Percentiles rank a stretch among this genome's conserved stretches.
Evolutionary conservation across 2,888 invertebrate genomes (phyloP).

Genomic region (Syrista parreyssii): DNA sequence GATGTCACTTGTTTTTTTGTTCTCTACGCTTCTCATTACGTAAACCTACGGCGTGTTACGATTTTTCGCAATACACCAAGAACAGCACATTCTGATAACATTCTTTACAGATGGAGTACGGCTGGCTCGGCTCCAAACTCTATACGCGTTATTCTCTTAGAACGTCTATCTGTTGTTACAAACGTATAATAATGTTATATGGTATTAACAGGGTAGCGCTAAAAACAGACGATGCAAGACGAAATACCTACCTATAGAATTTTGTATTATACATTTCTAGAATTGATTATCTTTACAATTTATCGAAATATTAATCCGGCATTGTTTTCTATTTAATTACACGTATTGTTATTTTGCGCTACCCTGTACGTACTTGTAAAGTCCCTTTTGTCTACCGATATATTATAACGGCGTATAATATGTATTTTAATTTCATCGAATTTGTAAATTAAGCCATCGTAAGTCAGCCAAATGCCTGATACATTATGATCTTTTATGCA

Average conservation of each 20-base stretch:
- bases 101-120: constrained; percentile 37
- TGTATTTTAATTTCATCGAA: background rate
- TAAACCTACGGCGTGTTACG: background rate
- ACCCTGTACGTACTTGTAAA: background rate
- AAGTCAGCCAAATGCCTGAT: background rate
- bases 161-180: constrained; percentile 29
- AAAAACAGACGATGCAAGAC: background rate
- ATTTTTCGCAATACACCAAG: constrained; percentile 15
- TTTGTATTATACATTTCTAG: background rate
- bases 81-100: constrained; percentile 46
- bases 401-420: background rate
- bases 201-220: background rate
- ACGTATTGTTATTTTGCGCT: background rate
- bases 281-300: background rate
- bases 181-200: constrained; percentile 11
- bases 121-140: constrained; percentile 38
- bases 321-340: background rate
- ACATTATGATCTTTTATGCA: background rate
- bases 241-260: background rate
- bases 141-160: constrained; percentile 22
- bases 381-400: background rate
- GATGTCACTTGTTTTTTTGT: background rate
- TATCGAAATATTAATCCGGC: background rate
- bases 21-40: background rate
- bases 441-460: background rate